A percentile compares a stretch with the other conserved stretches of the same genome.
Conservation (phyloP, 2,797 vertebrate genomes). For the Catostomus latipinnis region DNA sequence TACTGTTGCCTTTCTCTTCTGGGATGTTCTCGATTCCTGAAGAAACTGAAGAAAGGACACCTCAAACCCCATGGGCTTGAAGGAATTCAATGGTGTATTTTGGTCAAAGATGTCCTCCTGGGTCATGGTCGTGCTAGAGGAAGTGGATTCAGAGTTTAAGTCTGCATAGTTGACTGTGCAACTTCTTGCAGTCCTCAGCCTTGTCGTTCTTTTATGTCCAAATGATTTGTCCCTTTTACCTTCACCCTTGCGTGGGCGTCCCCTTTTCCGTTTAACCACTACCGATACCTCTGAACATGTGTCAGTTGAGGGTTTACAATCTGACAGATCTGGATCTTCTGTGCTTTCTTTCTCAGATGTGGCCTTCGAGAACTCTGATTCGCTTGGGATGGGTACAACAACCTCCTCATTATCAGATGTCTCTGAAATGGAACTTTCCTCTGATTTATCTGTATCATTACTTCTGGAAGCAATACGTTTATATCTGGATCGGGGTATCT, state of each 20-base stretch:
- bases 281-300: slow-evolving; percentile 67
- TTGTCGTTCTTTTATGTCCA: slow-evolving; percentile 67
- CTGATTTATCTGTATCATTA: slow-evolving; percentile 75
- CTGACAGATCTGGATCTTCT: slow-evolving; percentile 62
- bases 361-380: slow-evolving; percentile 70
- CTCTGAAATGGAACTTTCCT: slow-evolving; percentile 71
- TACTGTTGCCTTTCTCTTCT: slow-evolving; percentile 39
- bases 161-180: slow-evolving; percentile 60
- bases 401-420: slow-evolving; percentile 69
- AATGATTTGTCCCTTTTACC: slow-evolving; percentile 33
- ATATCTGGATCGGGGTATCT: slow-evolving; percentile 70
- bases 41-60: slow-evolving; percentile 95
- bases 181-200: slow-evolving; percentile 58
- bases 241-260: slow-evolving; percentile 74
- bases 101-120: slow-evolving; percentile 77
- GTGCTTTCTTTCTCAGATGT: slow-evolving; percentile 67
- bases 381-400: slow-evolving; percentile 49
- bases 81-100: slow-evolving; percentile 84
- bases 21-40: slow-evolving; percentile 89
- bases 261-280: slow-evolving; percentile 76
- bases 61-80: slow-evolving; percentile 98
- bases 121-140: slow-evolving; percentile 65
- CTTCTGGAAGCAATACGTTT: slow-evolving; percentile 75
- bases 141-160: slow-evolving; percentile 80
- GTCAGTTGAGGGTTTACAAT: slow-evolving; percentile 71